Base-by-base conservation (phyloP, 2,113 vertebrate genomes). In the Glareola pratincola region DNA sequence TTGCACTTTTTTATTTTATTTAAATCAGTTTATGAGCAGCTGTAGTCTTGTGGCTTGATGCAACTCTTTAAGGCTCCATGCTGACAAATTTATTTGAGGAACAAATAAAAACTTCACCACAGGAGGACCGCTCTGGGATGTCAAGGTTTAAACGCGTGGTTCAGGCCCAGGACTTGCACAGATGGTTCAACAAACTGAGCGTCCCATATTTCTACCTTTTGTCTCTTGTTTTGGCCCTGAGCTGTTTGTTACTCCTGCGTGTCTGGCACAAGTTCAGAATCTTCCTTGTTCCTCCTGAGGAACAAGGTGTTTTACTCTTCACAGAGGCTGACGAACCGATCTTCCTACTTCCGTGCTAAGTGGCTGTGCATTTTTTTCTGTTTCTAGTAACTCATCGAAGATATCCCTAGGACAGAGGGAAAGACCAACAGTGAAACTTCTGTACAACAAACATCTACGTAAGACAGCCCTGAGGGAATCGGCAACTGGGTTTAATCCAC, bases 331-430 rank as follows among this genome's bases (percentile, higher is more conserved):
- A 59, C 98, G 97, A 90, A 97, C 76, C 0, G 96, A 95, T 91
- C 98, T 98, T 85, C 98, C 98, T 36, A 88, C 79, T 88, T 98
- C 98, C 86, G 84, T 45, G 94, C 90, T 94, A 72, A 97, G 88
- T 50, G 98, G 93, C 83, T 98, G 98, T 88, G 97, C 95, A 88
- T 96, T 98, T 96, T 98, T 98, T 97, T 99, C 99, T 75, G 98
- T 98, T 97, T 99, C 99, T 32, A 99, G 98, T 90, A 99, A 98
- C 96, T 99, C 99, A 94, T 99, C 99, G 48, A 99, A 99, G 96
- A 99, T 98, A 57, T 99, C 99, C 97, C 99, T 99, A 96, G 67
- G 87, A 93, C n/a, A 96, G 53, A 95, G 39, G 32, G 86, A 23
- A 62, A 89, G 80, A 57, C 13, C 72, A 48, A 54, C 5, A 64